Evolutionary conservation across 2,113 vertebrate genomes (phyloP).

Genomic region (Oncorhynchus nerka): DNA sequence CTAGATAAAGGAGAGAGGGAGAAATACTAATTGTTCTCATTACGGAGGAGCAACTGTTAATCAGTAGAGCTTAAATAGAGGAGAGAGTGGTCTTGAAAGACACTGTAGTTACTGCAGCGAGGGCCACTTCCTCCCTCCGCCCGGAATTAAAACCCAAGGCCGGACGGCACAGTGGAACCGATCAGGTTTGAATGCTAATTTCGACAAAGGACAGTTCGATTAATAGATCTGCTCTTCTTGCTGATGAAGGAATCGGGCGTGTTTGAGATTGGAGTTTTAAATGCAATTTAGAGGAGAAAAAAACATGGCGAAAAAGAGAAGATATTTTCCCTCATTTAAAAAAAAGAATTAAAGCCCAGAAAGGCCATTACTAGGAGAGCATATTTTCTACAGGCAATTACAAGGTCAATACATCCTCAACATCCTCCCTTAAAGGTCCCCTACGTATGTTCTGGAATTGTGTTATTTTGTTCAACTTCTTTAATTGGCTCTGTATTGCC

Average conservation of each 20-base stretch:
- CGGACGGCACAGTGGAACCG: conserved; percentile 54
- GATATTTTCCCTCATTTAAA: conserved; percentile 53
- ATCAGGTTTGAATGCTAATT: conserved; percentile 73
- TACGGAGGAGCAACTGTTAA: conserved; percentile 71
- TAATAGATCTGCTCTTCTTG: conserved; percentile 61
- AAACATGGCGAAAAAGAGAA: conserved; percentile 49
- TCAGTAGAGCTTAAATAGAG: conserved; percentile 63
- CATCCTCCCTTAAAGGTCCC: conserved; percentile 55
- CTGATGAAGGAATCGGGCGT: conserved; percentile 48
- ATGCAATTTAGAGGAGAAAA: conserved; percentile 65
- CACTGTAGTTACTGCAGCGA: conserved; percentile 69
- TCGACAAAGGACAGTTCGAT: conserved; percentile 67
- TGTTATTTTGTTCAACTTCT: conserved; percentile 55
- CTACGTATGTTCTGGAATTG: conserved; percentile 61
- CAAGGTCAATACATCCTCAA: conserved; percentile 68
- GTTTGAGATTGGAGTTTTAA: conserved; percentile 66
- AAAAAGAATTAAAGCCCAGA: conserved; percentile 55
- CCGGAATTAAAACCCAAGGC: conserved; percentile 57
- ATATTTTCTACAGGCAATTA: conserved; percentile 72
- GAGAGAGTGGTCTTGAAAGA: conserved; percentile 56
- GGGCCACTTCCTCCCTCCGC: conserved; percentile 49
- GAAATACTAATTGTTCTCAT: conserved; percentile 76
- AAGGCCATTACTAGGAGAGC: conserved; percentile 66
- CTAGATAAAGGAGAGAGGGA: conserved; percentile 65
- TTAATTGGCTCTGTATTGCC: conserved; percentile 56